Evolutionary conservation across 2,888 invertebrate species (phyloP).

Genomic region (Protophormia terraenovae): DNA sequence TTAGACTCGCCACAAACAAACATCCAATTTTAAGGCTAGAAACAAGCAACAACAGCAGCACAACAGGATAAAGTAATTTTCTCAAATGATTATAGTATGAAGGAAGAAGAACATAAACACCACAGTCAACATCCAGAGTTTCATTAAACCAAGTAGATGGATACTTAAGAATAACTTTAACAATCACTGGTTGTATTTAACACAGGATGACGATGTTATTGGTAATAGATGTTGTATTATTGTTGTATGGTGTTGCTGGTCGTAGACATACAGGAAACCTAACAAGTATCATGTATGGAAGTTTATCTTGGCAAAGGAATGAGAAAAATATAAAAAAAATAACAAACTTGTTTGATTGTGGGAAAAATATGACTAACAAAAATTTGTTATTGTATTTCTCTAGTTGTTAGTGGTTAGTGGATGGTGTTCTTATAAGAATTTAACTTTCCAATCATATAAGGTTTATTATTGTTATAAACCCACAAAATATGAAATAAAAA

Average conservation of each 20-base stretch:
- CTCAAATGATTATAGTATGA: slow-evolving; percentile 61
- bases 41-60: neutral
- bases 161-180: neutral
- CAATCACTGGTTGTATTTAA: slow-evolving; percentile 44
- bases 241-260: slow-evolving; percentile 12
- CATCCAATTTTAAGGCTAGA: neutral
- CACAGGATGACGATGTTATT: slow-evolving; percentile 53
- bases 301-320: slow-evolving; percentile 39
- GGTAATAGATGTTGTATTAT: neutral
- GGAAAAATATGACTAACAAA: slow-evolving; percentile 62
- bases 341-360: slow-evolving; percentile 65
- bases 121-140: neutral
- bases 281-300: slow-evolving; percentile 64
- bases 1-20: slow-evolving; percentile 15
- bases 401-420: slow-evolving; percentile 1
- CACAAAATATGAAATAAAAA: neutral
- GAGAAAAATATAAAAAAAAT: slow-evolving; percentile 10
- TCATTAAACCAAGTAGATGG: neutral
- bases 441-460: slow-evolving; percentile 4
- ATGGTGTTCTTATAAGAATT: slow-evolving; percentile 15
- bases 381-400: slow-evolving; percentile 18
- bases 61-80: slow-evolving; percentile 67
- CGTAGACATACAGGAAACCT: slow-evolving; percentile 63
- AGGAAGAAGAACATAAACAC: slow-evolving; percentile 12
- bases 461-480: neutral